A percentile compares a stretch with the other conserved stretches of the same genome.
Conservation (phyloP, 2,113 vertebrate species). For the Columbina picui region DNA sequence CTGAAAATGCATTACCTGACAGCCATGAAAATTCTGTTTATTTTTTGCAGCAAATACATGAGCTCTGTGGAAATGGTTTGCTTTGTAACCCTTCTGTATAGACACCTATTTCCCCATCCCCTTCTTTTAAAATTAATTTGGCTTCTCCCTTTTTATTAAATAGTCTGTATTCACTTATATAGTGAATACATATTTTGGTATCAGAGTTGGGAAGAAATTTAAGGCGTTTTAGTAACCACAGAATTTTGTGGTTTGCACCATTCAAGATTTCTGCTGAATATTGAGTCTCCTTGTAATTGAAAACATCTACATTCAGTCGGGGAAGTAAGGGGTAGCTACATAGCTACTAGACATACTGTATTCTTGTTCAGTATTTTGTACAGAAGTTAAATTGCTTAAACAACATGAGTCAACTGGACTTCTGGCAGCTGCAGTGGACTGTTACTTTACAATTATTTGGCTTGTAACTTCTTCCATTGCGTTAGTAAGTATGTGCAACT, state of each 20-base stretch:
- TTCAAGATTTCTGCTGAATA: not conserved
- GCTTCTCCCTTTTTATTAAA: not conserved
- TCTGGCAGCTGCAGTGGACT: not conserved
- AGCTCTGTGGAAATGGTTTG: not conserved
- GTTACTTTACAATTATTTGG: not conserved
- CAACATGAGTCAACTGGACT: not conserved
- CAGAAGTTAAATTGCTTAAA: not conserved
- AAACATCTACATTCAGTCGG: not conserved
- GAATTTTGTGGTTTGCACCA: fast-evolving
- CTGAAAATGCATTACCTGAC: not conserved
- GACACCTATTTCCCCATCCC: not conserved
- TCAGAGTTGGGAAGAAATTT: not conserved
- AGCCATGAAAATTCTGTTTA: not conserved
- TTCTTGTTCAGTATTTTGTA: not conserved
- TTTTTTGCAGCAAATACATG: not conserved
- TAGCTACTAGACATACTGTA: not conserved
- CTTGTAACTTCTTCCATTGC: not conserved
- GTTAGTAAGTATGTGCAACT: not conserved
- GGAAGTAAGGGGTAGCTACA: not conserved
- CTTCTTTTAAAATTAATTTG: not conserved
- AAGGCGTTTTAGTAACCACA: not conserved
- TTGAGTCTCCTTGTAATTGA: not conserved
- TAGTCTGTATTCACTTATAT: not conserved
- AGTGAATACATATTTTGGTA: not conserved
- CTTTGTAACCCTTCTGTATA: not conserved